These are phyloP conservation scores for Drosophila rellima DNA, from an alignment of 2,888 invertebrate species.

Conservation along the genomic window DNA sequence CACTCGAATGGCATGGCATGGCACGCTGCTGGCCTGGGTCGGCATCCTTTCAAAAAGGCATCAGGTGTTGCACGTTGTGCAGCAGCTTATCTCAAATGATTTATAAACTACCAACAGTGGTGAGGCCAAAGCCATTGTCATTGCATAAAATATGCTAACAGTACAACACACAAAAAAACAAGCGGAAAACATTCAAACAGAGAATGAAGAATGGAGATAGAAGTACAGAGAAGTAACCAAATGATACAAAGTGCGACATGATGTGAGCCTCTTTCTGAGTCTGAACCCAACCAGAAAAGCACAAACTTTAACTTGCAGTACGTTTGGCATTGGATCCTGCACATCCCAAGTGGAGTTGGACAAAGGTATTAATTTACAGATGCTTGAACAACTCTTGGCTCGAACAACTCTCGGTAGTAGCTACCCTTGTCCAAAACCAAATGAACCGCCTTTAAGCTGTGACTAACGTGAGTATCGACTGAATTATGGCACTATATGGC, in stretches of 20 bases:
- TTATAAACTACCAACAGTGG: slow-evolving; percentile 85
- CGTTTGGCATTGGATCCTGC: slow-evolving; percentile 10
- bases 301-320: slow-evolving; percentile 36
- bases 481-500: slow-evolving; percentile 4
- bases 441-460: slow-evolving; percentile 8
- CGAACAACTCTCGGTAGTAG: neutral
- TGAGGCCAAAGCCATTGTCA: slow-evolving; percentile 84
- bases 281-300: slow-evolving; percentile 9
- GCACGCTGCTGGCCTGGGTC: slow-evolving; percentile 41
- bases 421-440: neutral
- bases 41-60: slow-evolving; percentile 78
- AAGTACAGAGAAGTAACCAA: slow-evolving; percentile 27
- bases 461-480: slow-evolving; percentile 4
- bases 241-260: slow-evolving; percentile 44
- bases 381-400: neutral
- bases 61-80: slow-evolving; percentile 84
- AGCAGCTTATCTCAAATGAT: slow-evolving; percentile 84
- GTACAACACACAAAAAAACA: slow-evolving; percentile 57
- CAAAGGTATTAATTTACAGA: slow-evolving; percentile 50
- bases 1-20: slow-evolving; percentile 50
- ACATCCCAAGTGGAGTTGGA: slow-evolving; percentile 31
- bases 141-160: slow-evolving; percentile 84
- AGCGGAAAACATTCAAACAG: slow-evolving; percentile 21
- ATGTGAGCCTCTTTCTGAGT: slow-evolving; percentile 26
- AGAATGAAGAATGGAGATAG: neutral